Percentiles rank a stretch among this genome's conserved stretches.
Conservation (phyloP, 2,113 vertebrate species). For the Megaptera novaeangliae region DNA sequence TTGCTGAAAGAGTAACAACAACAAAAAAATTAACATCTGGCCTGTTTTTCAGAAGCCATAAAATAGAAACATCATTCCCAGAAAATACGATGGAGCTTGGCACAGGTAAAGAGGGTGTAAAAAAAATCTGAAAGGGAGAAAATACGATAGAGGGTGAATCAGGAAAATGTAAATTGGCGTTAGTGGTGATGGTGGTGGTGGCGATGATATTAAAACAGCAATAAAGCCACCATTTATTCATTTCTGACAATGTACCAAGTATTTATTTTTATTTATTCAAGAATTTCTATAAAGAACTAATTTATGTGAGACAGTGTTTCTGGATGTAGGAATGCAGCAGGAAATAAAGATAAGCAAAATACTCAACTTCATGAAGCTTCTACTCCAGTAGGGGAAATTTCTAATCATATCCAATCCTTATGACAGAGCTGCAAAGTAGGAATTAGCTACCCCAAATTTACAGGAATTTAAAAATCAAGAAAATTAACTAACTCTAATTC, state of each 20-base stretch:
- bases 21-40: conserved; percentile 43
- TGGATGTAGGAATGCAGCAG: neutral
- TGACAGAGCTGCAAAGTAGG: neutral
- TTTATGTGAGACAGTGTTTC: neutral
- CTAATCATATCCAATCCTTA: neutral
- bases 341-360: neutral
- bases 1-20: conserved; percentile 51
- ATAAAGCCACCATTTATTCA: neutral
- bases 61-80: conserved; percentile 51
- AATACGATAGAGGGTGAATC: neutral
- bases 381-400: neutral
- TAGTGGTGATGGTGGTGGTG: neutral
- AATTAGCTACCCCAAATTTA: neutral
- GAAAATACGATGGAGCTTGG: conserved; percentile 8
- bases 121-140: neutral
- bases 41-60: conserved; percentile 24
- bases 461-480: neutral
- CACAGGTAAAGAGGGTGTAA: neutral
- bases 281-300: neutral
- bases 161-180: neutral
- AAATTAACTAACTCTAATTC: neutral
- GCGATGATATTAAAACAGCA: neutral
- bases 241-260: neutral
- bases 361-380: neutral
- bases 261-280: neutral